phyloP scores from a whole-genome alignment of 2,113 vertebrate species.

The Hippolais icterina region DNA sequence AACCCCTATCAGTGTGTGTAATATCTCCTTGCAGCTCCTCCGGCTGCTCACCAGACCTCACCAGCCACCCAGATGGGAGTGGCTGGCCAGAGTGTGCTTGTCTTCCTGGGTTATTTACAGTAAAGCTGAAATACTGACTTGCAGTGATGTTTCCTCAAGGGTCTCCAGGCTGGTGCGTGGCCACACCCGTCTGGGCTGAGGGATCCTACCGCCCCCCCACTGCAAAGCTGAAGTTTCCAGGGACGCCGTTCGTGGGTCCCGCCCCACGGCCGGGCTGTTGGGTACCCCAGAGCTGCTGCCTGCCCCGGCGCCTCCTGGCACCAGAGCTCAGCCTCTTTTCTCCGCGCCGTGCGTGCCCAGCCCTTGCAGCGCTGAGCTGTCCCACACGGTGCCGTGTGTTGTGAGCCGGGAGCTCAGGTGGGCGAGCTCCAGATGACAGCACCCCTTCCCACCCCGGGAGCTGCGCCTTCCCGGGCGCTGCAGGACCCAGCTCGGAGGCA shows the following conservation, averaged over 20 bases:
- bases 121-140: background rate
- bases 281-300: background rate
- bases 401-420: too few species aligned
- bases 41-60: background rate
- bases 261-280: background rate
- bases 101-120: background rate
- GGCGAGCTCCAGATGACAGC: background rate
- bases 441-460: background rate
- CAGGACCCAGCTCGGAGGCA: background rate
- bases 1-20: background rate
- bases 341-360: rapidly evolving
- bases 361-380: rapidly evolving
- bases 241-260: too few species aligned
- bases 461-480: rapidly evolving
- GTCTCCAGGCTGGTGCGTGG: background rate
- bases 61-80: background rate
- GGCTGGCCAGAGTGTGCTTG: background rate
- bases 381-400: background rate
- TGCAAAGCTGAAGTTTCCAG: background rate
- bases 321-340: background rate
- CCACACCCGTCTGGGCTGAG: background rate
- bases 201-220: background rate
- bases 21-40: background rate
- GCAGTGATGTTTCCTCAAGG: background rate
- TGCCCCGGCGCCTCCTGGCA: background rate